phyloP scores from a whole-genome alignment of 2,888 invertebrate genomes.

The Hypolimnas misippus region DNA sequence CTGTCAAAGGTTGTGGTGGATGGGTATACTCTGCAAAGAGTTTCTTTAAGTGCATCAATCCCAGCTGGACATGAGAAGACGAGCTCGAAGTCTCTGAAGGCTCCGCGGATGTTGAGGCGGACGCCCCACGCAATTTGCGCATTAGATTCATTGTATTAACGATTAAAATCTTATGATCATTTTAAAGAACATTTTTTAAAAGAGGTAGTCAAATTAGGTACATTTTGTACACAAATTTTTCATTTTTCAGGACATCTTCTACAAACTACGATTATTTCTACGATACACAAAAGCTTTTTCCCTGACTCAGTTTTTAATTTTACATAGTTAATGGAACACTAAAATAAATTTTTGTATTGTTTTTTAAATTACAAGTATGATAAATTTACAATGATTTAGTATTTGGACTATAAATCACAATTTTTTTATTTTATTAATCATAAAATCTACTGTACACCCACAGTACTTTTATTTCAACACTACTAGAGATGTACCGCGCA shows the following conservation, averaged over 20 bases:
- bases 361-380: background rate
- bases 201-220: slow-evolving; percentile 3
- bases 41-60: slow-evolving; percentile 97
- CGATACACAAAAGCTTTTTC: slow-evolving; percentile 33
- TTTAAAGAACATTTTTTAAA: slow-evolving; percentile 36
- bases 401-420: background rate
- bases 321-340: slow-evolving; percentile 29
- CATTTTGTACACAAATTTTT: slow-evolving; percentile 25
- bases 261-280: slow-evolving; percentile 26
- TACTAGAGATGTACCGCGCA: slow-evolving; percentile 22
- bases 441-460: slow-evolving; percentile 38
- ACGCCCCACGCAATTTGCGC: slow-evolving; percentile 91
- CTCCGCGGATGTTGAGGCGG: slow-evolving; percentile 78
- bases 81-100: slow-evolving; percentile 85
- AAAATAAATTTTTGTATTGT: slow-evolving; percentile 15
- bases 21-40: slow-evolving; percentile 97
- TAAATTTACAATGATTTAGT: slow-evolving; percentile 5
- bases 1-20: slow-evolving; percentile 91
- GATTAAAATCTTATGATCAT: slow-evolving; percentile 25
- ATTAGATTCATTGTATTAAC: slow-evolving; percentile 91
- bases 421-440: slow-evolving; percentile 27
- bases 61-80: slow-evolving; percentile 93
- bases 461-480: slow-evolving; percentile 41
- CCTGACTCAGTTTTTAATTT: slow-evolving; percentile 18
- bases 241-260: slow-evolving; percentile 32